Conservation (phyloP, 2,888 invertebrate species). For the Microplitis manilae region DNA sequence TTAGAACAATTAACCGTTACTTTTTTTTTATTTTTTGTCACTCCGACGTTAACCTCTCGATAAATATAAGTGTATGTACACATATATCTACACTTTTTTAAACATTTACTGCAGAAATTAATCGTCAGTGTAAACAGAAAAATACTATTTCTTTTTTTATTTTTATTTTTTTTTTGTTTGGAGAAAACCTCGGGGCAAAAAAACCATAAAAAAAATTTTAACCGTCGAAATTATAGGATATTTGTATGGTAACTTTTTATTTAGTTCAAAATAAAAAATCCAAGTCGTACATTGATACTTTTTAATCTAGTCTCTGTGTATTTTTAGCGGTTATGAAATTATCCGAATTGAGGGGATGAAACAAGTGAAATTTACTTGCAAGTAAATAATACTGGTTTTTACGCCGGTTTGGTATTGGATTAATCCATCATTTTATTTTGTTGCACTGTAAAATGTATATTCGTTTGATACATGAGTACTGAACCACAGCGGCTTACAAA, state of each 20-base stretch:
- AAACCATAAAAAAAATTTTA: background rate
- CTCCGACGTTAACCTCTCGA: background rate
- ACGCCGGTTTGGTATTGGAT: background rate
- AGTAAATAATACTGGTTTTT: no score
- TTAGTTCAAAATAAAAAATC: no score
- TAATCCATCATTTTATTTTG: background rate
- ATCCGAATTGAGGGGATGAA: no score
- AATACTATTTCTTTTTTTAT: background rate
- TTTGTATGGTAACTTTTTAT: no score
- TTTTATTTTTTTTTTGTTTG: background rate
- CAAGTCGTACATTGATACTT: no score
- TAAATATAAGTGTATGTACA: background rate
- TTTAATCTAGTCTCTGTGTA: no score
- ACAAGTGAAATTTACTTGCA: no score
- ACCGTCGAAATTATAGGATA: no score
- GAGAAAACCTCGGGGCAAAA: background rate
- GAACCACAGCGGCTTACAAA: background rate
- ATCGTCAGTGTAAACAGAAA: background rate
- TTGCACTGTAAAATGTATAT: background rate
- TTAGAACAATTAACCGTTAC: background rate
- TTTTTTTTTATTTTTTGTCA: background rate
- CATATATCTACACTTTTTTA: background rate
- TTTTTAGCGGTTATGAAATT: no score
- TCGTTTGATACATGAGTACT: background rate
- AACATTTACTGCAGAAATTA: background rate